These are phyloP conservation scores for Aproaerema taeniolella DNA, from an alignment of 2,888 invertebrate genomes.

Conservation along the genomic window DNA sequence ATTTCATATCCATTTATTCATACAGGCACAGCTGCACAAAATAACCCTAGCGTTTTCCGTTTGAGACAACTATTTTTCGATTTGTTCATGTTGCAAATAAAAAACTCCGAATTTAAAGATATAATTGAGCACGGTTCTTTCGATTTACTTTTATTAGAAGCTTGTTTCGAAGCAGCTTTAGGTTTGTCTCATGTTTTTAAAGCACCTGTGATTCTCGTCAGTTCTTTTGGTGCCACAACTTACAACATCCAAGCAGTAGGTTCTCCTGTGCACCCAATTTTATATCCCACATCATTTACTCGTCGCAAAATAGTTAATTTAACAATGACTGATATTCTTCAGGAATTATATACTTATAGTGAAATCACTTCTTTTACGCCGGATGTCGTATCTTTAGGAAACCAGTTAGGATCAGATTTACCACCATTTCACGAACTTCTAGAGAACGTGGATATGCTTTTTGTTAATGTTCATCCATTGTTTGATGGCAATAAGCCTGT, in stretches of 20 bases:
- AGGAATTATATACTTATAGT: constrained; percentile 20
- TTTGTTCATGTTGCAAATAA: not conserved
- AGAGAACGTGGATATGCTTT: constrained; percentile 44
- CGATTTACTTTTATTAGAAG: not conserved
- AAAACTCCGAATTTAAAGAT: not conserved
- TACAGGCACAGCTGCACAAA: too few relatives aligned
- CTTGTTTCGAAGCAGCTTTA: constrained; percentile 13
- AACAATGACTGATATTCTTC: constrained; percentile 27
- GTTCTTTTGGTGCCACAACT: constrained; percentile 28
- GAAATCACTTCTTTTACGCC: constrained; percentile 10
- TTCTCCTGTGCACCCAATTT: constrained; percentile 23
- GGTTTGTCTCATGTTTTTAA: constrained; percentile 25
- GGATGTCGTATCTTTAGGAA: constrained; percentile 17
- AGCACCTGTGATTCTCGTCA: constrained; percentile 34
- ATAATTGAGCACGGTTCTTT: not conserved
- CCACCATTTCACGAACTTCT: constrained; percentile 25
- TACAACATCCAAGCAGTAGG: constrained; percentile 21
- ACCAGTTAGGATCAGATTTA: constrained; percentile 23
- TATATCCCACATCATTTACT: constrained; percentile 21
- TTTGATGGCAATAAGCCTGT: too few relatives aligned
- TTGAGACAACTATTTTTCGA: constrained; percentile 4
- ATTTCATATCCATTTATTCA: constrained; percentile 23
- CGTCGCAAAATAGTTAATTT: constrained; percentile 26
- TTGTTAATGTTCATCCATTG: constrained; percentile 52
- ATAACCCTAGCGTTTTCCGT: too few relatives aligned